phyloP scores from a whole-genome alignment of 1,140 invertebrate genomes.

The Apis dorsata region DNA sequence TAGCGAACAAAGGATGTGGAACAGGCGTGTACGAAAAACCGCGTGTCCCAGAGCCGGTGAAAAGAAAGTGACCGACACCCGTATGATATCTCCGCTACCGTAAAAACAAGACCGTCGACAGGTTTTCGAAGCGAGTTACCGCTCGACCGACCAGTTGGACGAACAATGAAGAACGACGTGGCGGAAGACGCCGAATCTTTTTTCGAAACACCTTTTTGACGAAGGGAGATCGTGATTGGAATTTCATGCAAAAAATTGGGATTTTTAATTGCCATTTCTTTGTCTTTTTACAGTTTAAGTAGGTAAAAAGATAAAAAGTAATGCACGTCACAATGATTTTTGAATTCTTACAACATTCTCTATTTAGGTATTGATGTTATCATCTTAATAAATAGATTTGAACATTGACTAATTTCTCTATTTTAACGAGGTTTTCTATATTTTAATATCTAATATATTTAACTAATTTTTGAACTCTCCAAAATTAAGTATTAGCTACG shows the following conservation, averaged over 20 bases:
- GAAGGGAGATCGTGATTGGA: background rate
- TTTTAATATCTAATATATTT: no score
- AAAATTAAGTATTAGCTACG: no score
- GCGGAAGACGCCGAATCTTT: background rate
- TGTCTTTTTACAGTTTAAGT: no score
- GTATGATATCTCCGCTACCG: background rate
- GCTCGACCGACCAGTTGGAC: background rate
- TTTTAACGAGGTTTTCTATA: no score
- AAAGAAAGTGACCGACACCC: background rate
- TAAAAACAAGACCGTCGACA: slow-evolving; percentile 37
- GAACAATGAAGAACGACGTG: slow-evolving; percentile 20
- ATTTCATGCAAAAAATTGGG: background rate
- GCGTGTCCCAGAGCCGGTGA: background rate
- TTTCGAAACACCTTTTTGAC: background rate
- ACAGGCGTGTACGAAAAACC: background rate
- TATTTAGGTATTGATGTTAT: no score
- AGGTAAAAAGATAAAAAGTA: no score
- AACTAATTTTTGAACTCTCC: no score
- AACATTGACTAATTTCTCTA: no score
- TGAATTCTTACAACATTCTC: no score
- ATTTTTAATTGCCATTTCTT: background rate
- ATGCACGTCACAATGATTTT: no score
- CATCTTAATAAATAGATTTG: no score
- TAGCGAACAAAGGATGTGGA: slow-evolving; percentile 14
- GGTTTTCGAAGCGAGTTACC: slow-evolving; percentile 39